Percentiles rank a stretch among this genome's conserved stretches.
These are phyloP conservation scores for Sebastes hubbsi DNA, from an alignment of 2,797 vertebrate genomes.

Conservation along the genomic window DNA sequence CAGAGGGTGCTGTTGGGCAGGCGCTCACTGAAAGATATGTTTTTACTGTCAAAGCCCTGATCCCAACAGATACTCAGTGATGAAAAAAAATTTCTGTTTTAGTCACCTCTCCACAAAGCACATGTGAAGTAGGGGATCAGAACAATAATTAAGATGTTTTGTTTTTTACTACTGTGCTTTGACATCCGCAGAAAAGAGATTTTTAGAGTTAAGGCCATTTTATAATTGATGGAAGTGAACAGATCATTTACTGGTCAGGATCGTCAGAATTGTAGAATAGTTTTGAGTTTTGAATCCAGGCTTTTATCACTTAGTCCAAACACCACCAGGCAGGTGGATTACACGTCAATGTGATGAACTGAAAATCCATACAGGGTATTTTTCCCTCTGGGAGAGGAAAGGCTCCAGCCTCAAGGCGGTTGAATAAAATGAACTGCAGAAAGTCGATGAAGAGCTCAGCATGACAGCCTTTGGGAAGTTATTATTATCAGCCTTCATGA, in stretches of 20 bases:
- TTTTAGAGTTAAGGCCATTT: not conserved
- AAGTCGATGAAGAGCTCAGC: not conserved
- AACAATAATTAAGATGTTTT: not conserved
- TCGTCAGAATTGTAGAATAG: not conserved
- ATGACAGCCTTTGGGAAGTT: not conserved
- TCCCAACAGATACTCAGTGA: not conserved
- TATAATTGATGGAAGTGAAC: not conserved
- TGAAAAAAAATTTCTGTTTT: not conserved
- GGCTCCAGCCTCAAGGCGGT: not conserved
- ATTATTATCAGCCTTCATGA: not conserved
- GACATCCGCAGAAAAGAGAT: not conserved
- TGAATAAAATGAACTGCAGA: not conserved
- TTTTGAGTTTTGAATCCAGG: not conserved
- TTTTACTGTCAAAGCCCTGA: not conserved
- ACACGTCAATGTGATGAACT: not conserved
- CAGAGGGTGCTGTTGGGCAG: conserved; percentile 18
- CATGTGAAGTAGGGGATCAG: not conserved
- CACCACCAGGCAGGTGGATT: not conserved
- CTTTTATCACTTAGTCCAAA: not conserved
- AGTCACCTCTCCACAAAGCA: not conserved
- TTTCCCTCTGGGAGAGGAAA: not conserved
- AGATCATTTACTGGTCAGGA: not conserved
- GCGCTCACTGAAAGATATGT: not conserved
- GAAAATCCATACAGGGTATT: not conserved
- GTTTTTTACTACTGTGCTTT: not conserved